These are phyloP conservation scores for Lepus oiostolus DNA, from an alignment of 2,797 vertebrate species.

Conservation along the genomic window DNA sequence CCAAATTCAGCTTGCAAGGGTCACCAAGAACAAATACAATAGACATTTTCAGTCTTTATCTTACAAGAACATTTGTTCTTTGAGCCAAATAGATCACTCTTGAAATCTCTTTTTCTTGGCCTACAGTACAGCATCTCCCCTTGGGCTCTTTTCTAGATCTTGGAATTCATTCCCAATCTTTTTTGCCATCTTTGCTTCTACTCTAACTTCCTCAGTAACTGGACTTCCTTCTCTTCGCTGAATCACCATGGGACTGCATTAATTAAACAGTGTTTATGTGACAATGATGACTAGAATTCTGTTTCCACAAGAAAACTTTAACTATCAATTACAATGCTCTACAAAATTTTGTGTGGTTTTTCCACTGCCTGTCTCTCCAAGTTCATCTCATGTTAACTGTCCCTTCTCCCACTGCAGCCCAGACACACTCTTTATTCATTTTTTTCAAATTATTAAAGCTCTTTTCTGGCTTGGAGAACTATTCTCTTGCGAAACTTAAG, in stretches of 20 bases:
- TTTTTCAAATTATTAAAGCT: not conserved
- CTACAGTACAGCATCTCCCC: not conserved
- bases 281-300: not conserved
- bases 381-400: not conserved
- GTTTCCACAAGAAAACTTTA: not conserved
- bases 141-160: not conserved
- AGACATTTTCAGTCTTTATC: not conserved
- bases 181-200: not conserved
- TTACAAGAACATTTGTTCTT: not conserved
- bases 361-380: not conserved
- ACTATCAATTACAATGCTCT: not conserved
- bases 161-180: not conserved
- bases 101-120: no score
- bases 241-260: not conserved
- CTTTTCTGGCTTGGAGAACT: not conserved
- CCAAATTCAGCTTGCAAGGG: fast-evolving
- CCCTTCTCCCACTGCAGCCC: not conserved
- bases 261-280: not conserved
- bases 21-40: not conserved
- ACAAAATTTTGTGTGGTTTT: not conserved
- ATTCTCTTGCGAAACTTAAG: not conserved
- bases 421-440: not conserved
- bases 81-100: not conserved
- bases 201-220: not conserved
- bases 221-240: not conserved